A percentile compares a stretch with the other conserved stretches of the same genome.
Conservation (phyloP, 1,140 invertebrate genomes). For the Mamestra configurata region DNA sequence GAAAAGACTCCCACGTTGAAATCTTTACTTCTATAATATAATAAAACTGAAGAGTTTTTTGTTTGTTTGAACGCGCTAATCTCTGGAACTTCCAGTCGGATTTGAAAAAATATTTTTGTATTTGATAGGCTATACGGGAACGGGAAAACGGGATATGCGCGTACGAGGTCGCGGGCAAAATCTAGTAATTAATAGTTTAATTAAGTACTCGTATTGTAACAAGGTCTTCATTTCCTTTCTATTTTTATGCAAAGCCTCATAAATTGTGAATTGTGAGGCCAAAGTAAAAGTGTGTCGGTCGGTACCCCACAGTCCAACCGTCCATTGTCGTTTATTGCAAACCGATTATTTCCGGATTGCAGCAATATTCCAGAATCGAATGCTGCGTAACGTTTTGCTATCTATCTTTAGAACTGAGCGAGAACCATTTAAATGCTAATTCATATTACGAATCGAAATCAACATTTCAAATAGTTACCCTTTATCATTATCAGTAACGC, state of each 20-base stretch:
- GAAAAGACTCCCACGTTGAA: too few relatives aligned
- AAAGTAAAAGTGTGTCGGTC: constrained; percentile 6
- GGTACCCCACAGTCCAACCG: not conserved
- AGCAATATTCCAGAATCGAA: constrained; percentile 28
- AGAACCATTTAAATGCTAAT: not conserved
- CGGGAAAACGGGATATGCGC: too few relatives aligned
- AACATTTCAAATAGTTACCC: constrained; percentile 1
- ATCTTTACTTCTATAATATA: too few relatives aligned
- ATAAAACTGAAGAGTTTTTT: too few relatives aligned
- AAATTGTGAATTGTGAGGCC: not conserved
- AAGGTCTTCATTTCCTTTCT: too few relatives aligned
- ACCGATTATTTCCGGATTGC: constrained; percentile 26
- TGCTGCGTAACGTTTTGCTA: not conserved
- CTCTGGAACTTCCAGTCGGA: too few relatives aligned
- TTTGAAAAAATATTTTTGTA: too few relatives aligned
- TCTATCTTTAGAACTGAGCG: constrained; percentile 26
- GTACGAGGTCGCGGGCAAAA: too few relatives aligned
- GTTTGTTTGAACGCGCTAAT: too few relatives aligned
- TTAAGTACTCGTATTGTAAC: too few relatives aligned
- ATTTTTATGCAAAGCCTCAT: too few relatives aligned
- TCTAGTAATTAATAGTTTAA: not conserved
- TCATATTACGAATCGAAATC: not conserved
- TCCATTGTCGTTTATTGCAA: constrained; percentile 12
- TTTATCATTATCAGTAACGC: not conserved
- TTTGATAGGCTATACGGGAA: too few relatives aligned